A percentile compares a stretch with the other conserved stretches of the same genome.
These are phyloP conservation scores for Caprella mutica DNA, from an alignment of 2,888 invertebrate genomes.

Conservation along the genomic window DNA sequence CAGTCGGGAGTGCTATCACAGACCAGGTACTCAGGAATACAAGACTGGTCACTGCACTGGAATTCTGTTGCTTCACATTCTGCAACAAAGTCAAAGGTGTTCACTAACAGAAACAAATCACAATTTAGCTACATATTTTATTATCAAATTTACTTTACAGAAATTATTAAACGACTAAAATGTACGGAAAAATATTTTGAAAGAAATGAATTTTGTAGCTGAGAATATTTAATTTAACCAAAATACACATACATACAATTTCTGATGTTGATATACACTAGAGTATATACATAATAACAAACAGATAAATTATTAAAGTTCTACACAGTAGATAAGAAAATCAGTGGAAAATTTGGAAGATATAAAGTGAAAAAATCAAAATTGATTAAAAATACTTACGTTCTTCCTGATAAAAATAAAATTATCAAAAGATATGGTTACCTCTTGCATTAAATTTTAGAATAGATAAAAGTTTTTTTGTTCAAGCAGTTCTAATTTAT, in stretches of 20 bases:
- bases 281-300: constrained; percentile 14
- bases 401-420: too few species aligned
- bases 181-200: too few species aligned
- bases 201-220: too few species aligned
- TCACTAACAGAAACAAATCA: background rate
- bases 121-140: background rate
- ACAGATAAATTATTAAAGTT: constrained; percentile 13
- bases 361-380: too few species aligned
- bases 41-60: constrained; percentile 49
- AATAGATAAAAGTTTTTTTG: too few species aligned
- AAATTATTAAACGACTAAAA: constrained; percentile 9
- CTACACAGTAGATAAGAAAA: too few species aligned
- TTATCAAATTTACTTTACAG: background rate
- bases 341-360: too few species aligned
- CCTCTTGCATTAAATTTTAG: too few species aligned
- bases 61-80: constrained; percentile 8
- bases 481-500: too few species aligned
- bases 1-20: constrained; percentile 56
- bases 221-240: too few species aligned
- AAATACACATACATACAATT: constrained; percentile 2
- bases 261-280: constrained; percentile 14
- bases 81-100: background rate
- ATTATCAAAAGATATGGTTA: too few species aligned
- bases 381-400: too few species aligned
- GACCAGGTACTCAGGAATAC: constrained; percentile 47